phyloP scores from a whole-genome alignment of 2,888 invertebrate genomes.

The Drosophila parthenogenetica region DNA sequence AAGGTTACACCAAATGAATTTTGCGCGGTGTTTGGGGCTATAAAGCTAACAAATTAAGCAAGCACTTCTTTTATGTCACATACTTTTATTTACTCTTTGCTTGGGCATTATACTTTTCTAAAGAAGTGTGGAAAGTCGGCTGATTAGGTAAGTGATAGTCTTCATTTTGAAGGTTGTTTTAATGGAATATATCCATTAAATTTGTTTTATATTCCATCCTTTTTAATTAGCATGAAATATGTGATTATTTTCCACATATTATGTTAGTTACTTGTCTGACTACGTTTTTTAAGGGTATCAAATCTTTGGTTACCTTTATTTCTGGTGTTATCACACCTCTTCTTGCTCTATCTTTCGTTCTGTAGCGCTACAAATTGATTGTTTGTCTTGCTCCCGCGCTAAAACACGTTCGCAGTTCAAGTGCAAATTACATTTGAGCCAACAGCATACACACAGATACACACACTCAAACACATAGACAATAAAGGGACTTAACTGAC shows the following conservation, averaged over 20 bases:
- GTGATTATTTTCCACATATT: background rate
- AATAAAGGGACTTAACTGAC: constrained; percentile 59
- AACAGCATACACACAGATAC: constrained; percentile 18
- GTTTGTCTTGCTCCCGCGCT: constrained; percentile 17
- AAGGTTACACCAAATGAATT: constrained; percentile 23
- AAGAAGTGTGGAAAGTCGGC: background rate
- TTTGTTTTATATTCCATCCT: no score
- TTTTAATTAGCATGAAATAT: background rate
- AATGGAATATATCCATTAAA: no score
- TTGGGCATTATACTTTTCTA: background rate
- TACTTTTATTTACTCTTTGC: background rate
- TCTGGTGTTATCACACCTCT: background rate
- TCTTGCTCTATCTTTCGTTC: background rate
- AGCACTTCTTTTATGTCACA: constrained; percentile 6
- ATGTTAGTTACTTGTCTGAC: background rate
- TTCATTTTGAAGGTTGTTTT: no score
- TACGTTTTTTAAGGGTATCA: background rate
- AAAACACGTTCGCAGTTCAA: constrained; percentile 49
- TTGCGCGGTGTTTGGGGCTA: constrained; percentile 13
- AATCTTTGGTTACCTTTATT: background rate
- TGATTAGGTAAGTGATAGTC: no score
- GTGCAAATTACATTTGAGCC: constrained; percentile 67
- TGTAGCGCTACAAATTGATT: constrained; percentile 12
- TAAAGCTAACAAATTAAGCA: constrained; percentile 51
- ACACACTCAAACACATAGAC: constrained; percentile 24